Percentiles rank a stretch among this genome's conserved stretches.
phyloP scores from a whole-genome alignment of 2,113 vertebrate genomes.

The Carlito syrichta region DNA sequence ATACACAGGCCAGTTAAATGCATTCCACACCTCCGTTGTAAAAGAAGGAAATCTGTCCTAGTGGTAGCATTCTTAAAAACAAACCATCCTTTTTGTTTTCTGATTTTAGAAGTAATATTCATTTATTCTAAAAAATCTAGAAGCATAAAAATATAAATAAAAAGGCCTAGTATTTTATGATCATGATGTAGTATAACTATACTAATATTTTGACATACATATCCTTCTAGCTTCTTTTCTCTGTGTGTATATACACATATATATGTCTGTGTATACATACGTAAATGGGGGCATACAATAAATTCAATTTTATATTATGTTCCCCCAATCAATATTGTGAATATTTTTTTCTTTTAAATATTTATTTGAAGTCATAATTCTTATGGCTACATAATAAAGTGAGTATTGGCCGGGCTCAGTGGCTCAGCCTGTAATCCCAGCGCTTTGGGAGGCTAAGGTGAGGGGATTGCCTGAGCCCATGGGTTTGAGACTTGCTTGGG shows the following conservation, averaged over 20 bases:
- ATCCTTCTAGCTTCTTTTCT: neutral
- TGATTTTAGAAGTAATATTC: neutral
- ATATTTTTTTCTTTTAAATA: constrained; percentile 17
- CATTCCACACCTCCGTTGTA: neutral
- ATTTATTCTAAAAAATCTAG: constrained; percentile 22
- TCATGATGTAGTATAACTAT: neutral
- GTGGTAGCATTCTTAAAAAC: neutral
- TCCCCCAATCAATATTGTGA: neutral
- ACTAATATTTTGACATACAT: neutral
- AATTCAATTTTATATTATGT: constrained; percentile 13
- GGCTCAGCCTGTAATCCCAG: too few species aligned
- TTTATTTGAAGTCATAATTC: constrained; percentile 5
- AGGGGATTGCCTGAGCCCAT: too few species aligned
- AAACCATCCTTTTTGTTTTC: neutral
- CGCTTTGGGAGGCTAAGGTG: too few species aligned
- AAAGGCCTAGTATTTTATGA: neutral
- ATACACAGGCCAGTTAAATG: neutral
- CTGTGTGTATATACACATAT: neutral
- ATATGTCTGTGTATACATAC: neutral
- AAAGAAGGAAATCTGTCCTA: neutral
- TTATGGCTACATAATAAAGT: neutral
- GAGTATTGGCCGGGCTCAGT: too few species aligned
- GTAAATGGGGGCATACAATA: neutral
- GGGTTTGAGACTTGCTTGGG: too few species aligned
- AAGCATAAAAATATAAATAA: neutral